These are phyloP conservation scores for Linepithema humile DNA, from an alignment of 1,140 invertebrate genomes.

Conservation along the genomic window DNA sequence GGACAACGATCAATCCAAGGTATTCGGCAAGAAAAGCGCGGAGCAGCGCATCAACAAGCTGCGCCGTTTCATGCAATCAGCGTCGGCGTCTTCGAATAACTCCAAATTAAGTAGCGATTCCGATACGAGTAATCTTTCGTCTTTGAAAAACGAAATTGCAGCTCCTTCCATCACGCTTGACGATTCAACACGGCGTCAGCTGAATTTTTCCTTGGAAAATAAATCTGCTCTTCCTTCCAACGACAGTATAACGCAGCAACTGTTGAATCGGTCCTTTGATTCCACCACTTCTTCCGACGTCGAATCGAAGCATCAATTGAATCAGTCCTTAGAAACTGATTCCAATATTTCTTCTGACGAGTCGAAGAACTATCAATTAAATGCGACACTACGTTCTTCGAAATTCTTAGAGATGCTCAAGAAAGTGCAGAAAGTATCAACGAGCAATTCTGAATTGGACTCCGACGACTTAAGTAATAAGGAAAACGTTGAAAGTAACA, in stretches of 20 bases:
- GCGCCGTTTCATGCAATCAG: not conserved
- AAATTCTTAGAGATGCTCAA: not conserved
- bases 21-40: not conserved
- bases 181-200: no score
- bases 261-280: no score
- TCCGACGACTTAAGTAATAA: conserved; percentile 60
- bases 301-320: no score
- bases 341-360: no score
- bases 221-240: no score
- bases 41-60: not conserved
- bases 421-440: not conserved
- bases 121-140: not conserved
- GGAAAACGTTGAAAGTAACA: not conserved
- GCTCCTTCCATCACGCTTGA: not conserved
- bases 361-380: not conserved
- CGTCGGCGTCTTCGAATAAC: not conserved
- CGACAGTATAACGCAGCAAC: no score
- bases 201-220: not conserved
- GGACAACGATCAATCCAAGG: not conserved
- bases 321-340: no score
- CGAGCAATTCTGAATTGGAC: conserved; percentile 44
- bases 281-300: no score
- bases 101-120: not conserved
- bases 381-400: no score
- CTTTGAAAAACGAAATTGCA: not conserved